Conservation (phyloP, 2,888 invertebrate species). For the Lepidocyrtoides sp. region DNA sequence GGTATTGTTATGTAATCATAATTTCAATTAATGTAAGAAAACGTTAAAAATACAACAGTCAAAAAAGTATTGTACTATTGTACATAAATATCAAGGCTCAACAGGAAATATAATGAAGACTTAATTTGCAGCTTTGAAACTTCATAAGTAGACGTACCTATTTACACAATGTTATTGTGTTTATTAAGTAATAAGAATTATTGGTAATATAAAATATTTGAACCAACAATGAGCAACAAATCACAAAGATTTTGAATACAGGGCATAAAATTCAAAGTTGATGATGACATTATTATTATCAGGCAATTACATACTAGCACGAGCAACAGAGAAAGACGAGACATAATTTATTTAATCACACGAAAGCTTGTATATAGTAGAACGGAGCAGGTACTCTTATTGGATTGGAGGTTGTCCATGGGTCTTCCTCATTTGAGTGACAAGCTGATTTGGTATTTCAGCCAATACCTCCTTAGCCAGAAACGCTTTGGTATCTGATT, state of each 20-base stretch:
- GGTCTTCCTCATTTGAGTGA: conserved; percentile 87
- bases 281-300: no score
- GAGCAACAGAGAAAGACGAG: background rate
- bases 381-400: background rate
- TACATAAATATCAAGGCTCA: background rate
- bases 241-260: background rate
- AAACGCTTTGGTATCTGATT: conserved; percentile 82
- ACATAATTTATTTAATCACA: conserved; percentile 1
- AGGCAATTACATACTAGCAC: no score
- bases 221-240: background rate
- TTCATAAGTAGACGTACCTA: no score
- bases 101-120: background rate
- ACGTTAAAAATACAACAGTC: background rate
- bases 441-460: conserved; percentile 88
- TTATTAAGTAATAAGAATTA: no score
- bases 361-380: background rate
- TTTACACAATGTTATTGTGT: no score
- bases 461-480: conserved; percentile 89
- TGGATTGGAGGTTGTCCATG: conserved; percentile 59
- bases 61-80: no score
- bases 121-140: no score
- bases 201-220: background rate
- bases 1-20: background rate
- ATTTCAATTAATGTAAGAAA: background rate
- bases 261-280: background rate